Evolutionary conservation across 1,140 invertebrate genomes (phyloP).

Genomic region (Drusus annulatus): DNA sequence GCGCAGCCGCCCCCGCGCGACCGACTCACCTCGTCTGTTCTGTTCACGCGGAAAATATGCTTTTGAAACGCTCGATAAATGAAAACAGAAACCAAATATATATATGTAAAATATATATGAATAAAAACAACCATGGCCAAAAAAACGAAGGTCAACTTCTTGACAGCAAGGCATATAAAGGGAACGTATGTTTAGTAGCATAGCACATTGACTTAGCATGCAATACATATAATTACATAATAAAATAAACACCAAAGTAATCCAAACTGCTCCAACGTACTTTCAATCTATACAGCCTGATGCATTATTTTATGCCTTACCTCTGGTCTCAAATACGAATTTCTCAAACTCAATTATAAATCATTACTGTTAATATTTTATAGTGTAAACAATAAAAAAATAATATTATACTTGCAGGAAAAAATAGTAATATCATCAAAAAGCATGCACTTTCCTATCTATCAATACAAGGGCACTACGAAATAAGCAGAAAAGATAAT

Average conservation of each 20-base stretch:
- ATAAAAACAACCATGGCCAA: slow-evolving; percentile 83
- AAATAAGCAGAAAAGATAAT: too few relatives aligned
- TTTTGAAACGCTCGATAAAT: slow-evolving; percentile 34
- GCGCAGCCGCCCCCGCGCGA: background rate
- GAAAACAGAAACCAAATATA: slow-evolving; percentile 59
- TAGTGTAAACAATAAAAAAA: too few relatives aligned
- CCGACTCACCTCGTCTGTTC: background rate
- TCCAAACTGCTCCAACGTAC: background rate
- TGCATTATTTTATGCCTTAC: too few relatives aligned
- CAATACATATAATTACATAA: slow-evolving; percentile 59
- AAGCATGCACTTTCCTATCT: too few relatives aligned
- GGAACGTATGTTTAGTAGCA: slow-evolving; percentile 66
- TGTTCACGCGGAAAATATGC: slow-evolving; percentile 10
- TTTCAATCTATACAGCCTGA: slow-evolving; percentile 38
- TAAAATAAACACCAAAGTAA: slow-evolving; percentile 52
- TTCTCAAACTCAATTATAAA: too few relatives aligned
- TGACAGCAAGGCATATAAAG: slow-evolving; percentile 80
- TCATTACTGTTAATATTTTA: too few relatives aligned
- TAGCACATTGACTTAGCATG: slow-evolving; percentile 70
- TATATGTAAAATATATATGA: slow-evolving; percentile 65
- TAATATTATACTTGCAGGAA: too few relatives aligned
- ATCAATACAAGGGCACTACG: too few relatives aligned
- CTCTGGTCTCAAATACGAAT: too few relatives aligned
- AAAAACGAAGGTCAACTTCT: slow-evolving; percentile 93
- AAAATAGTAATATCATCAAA: too few relatives aligned